Percentiles rank a stretch among this genome's conserved stretches.
These are phyloP conservation scores for Xenopus laevis DNA, from an alignment of 2,113 vertebrate genomes.

Conservation along the genomic window DNA sequence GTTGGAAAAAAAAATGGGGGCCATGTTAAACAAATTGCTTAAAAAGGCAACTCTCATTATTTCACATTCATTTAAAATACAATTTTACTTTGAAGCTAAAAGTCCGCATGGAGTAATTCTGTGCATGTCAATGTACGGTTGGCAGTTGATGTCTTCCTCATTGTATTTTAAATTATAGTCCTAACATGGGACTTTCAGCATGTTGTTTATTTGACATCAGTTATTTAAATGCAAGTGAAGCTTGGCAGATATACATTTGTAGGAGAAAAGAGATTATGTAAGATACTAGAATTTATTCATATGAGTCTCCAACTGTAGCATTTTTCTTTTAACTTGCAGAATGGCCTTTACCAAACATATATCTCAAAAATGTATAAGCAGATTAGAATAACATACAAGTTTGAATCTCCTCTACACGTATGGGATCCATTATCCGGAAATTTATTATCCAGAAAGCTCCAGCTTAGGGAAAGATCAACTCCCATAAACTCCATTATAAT, in stretches of 20 bases:
- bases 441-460: no score
- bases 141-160: conserved; percentile 71
- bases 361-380: no score
- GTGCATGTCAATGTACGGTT: conserved; percentile 56
- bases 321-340: no score
- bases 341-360: no score
- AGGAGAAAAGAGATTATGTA: conserved; percentile 70
- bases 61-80: conserved; percentile 53
- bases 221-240: conserved; percentile 72
- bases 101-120: conserved; percentile 73
- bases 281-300: conserved; percentile 60
- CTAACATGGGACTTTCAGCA: conserved; percentile 66
- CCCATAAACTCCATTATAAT: no score
- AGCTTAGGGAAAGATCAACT: no score
- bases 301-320: conserved; percentile 49
- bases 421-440: no score
- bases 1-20: conserved; percentile 55
- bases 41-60: conserved; percentile 47
- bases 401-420: no score
- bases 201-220: conserved; percentile 70
- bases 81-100: conserved; percentile 63
- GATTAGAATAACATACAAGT: no score
- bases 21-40: conserved; percentile 68
- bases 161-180: conserved; percentile 81
- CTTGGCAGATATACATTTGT: conserved; percentile 78